These are phyloP conservation scores for Sanderia malayensis DNA, from an alignment of 30 jellyfish, hydroid and myxozoan genomes.

Conservation along the genomic window DNA sequence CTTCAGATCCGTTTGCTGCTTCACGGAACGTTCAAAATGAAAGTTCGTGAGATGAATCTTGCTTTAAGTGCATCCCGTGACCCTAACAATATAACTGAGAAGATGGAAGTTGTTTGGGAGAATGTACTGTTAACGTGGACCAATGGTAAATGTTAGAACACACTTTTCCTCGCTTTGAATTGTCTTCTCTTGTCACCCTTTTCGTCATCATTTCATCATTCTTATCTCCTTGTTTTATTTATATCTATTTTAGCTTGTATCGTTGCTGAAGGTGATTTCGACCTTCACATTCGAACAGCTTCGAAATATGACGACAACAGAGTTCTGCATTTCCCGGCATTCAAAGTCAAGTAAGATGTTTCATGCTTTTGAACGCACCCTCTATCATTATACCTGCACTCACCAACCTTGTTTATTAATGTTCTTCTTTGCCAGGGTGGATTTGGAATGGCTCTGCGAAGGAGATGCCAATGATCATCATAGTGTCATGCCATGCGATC, in stretches of 20 bases:
- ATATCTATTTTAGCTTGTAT: conserved; percentile 61
- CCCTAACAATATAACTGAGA: conserved; percentile 88
- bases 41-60: conserved; percentile 50
- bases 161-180: not conserved
- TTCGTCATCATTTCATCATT: not conserved
- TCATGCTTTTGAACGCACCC: no score
- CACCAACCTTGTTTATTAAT: no score
- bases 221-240: not conserved
- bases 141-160: conserved; percentile 59
- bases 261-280: conserved; percentile 79
- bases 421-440: conserved; percentile 46
- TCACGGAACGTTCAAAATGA: conserved; percentile 80
- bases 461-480: conserved; percentile 95
- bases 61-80: conserved; percentile 89
- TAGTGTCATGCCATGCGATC: conserved; percentile 76
- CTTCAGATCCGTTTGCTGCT: conserved; percentile 67
- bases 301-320: conserved; percentile 94
- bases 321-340: conserved; percentile 84
- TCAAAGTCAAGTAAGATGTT: conserved; percentile 73
- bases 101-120: conserved; percentile 88
- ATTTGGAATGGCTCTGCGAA: conserved; percentile 87
- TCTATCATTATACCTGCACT: no score
- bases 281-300: conserved; percentile 87
- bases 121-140: conserved; percentile 79
- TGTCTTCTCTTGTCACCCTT: not conserved